Evolutionary conservation across 2,797 vertebrate species (phyloP).

Genomic region (Thamnophis elegans): DNA sequence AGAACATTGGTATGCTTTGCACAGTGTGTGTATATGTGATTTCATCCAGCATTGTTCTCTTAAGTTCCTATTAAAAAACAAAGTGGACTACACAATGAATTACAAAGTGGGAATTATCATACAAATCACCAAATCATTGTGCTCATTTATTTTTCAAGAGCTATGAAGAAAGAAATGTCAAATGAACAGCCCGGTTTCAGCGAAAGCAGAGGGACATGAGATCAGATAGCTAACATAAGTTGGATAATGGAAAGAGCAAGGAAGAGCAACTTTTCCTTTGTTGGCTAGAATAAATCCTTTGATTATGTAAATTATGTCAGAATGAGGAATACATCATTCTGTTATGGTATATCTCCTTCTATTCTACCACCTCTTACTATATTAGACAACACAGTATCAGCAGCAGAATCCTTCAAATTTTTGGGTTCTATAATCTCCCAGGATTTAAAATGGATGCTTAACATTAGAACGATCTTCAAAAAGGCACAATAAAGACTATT

Average conservation of each 20-base stretch:
- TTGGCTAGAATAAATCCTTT: background rate
- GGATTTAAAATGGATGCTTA: background rate
- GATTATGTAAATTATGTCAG: background rate
- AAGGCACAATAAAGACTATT: background rate
- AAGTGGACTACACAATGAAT: background rate
- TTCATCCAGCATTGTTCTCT: background rate
- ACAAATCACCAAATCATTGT: background rate
- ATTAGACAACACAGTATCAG: background rate
- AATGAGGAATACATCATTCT: background rate
- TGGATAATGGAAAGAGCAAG: background rate
- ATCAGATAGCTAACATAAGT: background rate
- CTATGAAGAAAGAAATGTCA: background rate
- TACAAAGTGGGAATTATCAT: background rate
- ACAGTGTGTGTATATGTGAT: background rate
- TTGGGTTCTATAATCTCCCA: background rate
- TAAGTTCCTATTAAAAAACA: background rate
- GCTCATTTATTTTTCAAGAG: background rate
- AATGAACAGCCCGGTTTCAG: background rate
- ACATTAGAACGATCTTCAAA: background rate
- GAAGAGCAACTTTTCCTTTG: background rate
- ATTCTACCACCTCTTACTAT: background rate
- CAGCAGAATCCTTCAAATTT: background rate
- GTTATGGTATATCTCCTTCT: background rate
- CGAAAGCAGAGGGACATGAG: background rate
- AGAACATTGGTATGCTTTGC: background rate